These are phyloP conservation scores for Botia kubotai DNA, from an alignment of 2,797 vertebrate species.

Conservation along the genomic window DNA sequence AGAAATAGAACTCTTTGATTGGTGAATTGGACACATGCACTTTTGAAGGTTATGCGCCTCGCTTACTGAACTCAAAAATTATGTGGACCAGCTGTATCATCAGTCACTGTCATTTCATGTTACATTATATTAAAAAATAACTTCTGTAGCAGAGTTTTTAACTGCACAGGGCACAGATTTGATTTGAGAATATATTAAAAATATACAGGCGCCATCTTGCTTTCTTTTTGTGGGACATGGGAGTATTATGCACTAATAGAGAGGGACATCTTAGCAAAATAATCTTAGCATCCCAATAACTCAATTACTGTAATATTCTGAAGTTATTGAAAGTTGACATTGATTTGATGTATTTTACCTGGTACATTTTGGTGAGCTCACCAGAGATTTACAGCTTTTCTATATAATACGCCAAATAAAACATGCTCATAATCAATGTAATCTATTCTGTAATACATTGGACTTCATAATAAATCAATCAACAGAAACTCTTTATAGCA, in stretches of 20 bases:
- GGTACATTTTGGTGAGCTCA: constrained; percentile 13
- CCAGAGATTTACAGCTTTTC: not conserved
- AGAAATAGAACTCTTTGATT: constrained; percentile 31
- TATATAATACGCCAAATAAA: not conserved
- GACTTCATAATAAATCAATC: not conserved
- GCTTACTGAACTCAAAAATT: not conserved
- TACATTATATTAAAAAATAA: not conserved
- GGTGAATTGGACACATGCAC: constrained; percentile 12
- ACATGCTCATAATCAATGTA: not conserved
- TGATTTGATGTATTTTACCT: constrained; percentile 2
- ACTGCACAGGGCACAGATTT: not conserved
- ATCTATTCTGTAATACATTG: not conserved
- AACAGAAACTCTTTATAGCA: not conserved
- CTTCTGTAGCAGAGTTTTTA: not conserved
- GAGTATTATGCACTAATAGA: constrained; percentile 20
- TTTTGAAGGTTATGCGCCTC: constrained; percentile 4
- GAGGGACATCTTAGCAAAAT: not conserved
- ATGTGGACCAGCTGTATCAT: constrained; percentile 13
- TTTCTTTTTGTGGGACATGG: not conserved
- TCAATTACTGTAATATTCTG: not conserved
- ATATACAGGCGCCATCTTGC: constrained; percentile 16
- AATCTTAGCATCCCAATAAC: constrained; percentile 43
- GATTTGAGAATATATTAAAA: constrained; percentile 26
- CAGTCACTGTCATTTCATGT: constrained; percentile 29
- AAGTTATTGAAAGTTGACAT: constrained; percentile 30